Evolutionary conservation across 1,140 invertebrate genomes (phyloP).

Genomic region (Metopolophium dirhodum): DNA sequence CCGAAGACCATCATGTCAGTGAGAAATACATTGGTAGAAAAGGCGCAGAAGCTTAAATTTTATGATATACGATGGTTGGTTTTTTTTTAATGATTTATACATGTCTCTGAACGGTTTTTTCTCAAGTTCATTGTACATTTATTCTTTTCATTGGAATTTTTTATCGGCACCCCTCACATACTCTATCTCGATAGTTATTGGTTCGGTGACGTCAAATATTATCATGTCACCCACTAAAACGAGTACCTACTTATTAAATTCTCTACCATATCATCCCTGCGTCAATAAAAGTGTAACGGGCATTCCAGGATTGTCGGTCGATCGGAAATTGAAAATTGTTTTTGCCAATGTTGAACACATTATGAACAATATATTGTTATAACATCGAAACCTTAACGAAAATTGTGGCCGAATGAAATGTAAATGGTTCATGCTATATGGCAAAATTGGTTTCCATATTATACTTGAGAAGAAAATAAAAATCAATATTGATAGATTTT

Average conservation of each 20-base stretch:
- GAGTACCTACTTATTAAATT: constrained; percentile 18
- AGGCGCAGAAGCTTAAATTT: neutral
- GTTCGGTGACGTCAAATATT: neutral
- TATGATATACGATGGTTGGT: neutral
- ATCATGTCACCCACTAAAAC: neutral
- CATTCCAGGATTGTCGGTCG: neutral
- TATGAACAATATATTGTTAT: neutral
- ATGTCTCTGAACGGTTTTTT: neutral
- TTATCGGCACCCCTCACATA: neutral
- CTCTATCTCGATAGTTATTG: neutral
- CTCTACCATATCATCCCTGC: neutral
- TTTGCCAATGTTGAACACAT: neutral
- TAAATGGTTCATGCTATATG: neutral
- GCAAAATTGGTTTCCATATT: neutral
- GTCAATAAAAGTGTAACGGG: neutral
- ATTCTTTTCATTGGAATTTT: neutral
- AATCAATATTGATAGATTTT: neutral
- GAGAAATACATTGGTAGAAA: neutral
- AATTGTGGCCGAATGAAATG: neutral
- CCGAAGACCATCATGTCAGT: neutral
- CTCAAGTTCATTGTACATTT: neutral
- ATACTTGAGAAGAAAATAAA: neutral
- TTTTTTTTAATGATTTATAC: neutral
- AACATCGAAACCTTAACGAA: neutral
- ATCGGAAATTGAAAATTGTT: constrained; percentile 13